phyloP scores from a whole-genome alignment of 1,140 invertebrate species.

The Hermetia illucens region DNA sequence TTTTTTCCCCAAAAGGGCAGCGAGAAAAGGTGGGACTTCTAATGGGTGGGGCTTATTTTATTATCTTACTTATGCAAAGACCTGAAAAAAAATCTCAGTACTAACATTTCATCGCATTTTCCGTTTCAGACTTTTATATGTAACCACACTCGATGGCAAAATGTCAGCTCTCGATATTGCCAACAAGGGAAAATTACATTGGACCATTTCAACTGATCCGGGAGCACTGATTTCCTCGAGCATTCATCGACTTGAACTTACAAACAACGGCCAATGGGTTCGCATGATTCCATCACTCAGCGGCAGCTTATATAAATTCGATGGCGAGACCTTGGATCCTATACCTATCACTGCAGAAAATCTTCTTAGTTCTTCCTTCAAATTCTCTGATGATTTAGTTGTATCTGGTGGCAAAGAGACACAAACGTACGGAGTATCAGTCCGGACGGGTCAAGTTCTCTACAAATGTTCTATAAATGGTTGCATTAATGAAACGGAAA shows the following conservation, averaged over 20 bases:
- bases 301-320: slow-evolving; percentile 80
- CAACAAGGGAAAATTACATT: slow-evolving; percentile 50
- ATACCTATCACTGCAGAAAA: slow-evolving; percentile 74
- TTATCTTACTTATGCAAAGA: no score
- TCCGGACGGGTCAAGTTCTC: slow-evolving; percentile 55
- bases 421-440: slow-evolving; percentile 54
- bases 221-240: slow-evolving; percentile 67
- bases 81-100: no score
- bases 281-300: slow-evolving; percentile 81
- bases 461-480: slow-evolving; percentile 64
- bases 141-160: slow-evolving; percentile 79
- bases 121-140: slow-evolving; percentile 61
- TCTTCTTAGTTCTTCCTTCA: slow-evolving; percentile 68
- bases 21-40: no score
- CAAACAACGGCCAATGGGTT: slow-evolving; percentile 70
- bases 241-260: slow-evolving; percentile 69
- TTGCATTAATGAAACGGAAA: slow-evolving; percentile 46
- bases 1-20: no score
- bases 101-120: no score
- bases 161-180: slow-evolving; percentile 59
- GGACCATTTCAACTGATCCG: slow-evolving; percentile 58
- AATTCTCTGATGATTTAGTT: slow-evolving; percentile 70
- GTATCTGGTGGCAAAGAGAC: slow-evolving; percentile 66
- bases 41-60: no score
- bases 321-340: slow-evolving; percentile 74